Percentiles rank a stretch among this genome's conserved stretches.
Evolutionary conservation across 2,797 vertebrate genomes (phyloP).

Genomic region (Parauchenoglanis punctatus): DNA sequence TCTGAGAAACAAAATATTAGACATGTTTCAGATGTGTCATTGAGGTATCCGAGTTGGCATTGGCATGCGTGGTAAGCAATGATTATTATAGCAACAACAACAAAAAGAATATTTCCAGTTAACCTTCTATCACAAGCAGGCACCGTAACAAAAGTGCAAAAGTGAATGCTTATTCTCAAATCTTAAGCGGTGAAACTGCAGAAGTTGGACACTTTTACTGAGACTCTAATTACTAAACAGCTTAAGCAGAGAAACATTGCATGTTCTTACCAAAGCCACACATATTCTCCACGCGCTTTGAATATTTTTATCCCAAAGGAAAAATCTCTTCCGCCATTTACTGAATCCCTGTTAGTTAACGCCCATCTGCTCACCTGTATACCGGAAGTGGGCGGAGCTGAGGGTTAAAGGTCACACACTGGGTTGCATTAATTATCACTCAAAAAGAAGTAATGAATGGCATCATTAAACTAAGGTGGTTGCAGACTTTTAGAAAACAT

Average conservation of each 20-base stretch:
- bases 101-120: neutral
- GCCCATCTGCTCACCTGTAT: conserved; percentile 69
- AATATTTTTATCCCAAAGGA: neutral
- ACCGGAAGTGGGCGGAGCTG: conserved; percentile 55
- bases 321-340: conserved; percentile 19
- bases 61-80: neutral
- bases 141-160: neutral
- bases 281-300: conserved; percentile 33
- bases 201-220: neutral
- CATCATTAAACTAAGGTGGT: too few relatives aligned
- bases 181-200: neutral
- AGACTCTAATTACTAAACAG: neutral
- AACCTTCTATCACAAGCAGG: neutral
- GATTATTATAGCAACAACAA: neutral
- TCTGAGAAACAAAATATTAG: conserved; percentile 65
- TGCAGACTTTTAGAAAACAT: neutral
- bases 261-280: conserved; percentile 59
- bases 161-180: neutral
- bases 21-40: neutral
- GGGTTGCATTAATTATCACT: neutral
- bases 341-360: conserved; percentile 65
- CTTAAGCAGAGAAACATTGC: neutral
- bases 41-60: neutral
- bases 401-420: neutral
- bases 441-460: neutral